Conservation (phyloP, 2,113 vertebrate species). For the Dicentrarchus labrax region DNA sequence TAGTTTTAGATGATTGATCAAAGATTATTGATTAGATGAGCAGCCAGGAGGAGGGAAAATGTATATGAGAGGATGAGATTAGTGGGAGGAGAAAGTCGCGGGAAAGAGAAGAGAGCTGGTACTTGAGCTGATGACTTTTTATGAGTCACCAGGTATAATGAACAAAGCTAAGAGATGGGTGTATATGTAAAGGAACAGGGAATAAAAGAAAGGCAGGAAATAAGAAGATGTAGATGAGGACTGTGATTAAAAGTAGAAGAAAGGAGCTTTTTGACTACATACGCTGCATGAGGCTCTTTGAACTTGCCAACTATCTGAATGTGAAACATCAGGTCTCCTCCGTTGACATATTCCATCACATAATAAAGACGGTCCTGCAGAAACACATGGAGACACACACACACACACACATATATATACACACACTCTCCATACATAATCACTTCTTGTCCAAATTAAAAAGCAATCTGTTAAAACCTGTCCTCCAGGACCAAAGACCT, state of each 20-base stretch:
- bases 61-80: constrained; percentile 57
- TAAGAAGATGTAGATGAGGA: constrained; percentile 48
- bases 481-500: constrained; percentile 69
- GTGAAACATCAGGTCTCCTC: constrained; percentile 96
- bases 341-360: constrained; percentile 95
- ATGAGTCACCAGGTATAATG: constrained; percentile 59
- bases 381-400: constrained; percentile 28
- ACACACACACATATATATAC: neutral
- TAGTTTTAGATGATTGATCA: constrained; percentile 72
- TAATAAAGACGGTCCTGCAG: constrained; percentile 93
- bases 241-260: constrained; percentile 51
- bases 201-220: constrained; percentile 41
- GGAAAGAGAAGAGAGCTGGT: constrained; percentile 14
- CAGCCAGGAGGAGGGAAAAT: constrained; percentile 41
- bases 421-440: constrained; percentile 40
- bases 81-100: constrained; percentile 44
- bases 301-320: constrained; percentile 95
- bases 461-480: constrained; percentile 71
- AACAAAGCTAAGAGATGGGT: constrained; percentile 59
- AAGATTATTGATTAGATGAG: constrained; percentile 77
- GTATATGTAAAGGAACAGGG: constrained; percentile 40
- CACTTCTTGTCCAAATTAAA: constrained; percentile 70
- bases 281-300: constrained; percentile 95
- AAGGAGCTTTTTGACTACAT: constrained; percentile 72
- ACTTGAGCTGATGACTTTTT: constrained; percentile 54